A percentile compares a stretch with the other conserved stretches of the same genome.
phyloP scores from a whole-genome alignment of 2,888 invertebrate genomes.

The Acronicta psi region DNA sequence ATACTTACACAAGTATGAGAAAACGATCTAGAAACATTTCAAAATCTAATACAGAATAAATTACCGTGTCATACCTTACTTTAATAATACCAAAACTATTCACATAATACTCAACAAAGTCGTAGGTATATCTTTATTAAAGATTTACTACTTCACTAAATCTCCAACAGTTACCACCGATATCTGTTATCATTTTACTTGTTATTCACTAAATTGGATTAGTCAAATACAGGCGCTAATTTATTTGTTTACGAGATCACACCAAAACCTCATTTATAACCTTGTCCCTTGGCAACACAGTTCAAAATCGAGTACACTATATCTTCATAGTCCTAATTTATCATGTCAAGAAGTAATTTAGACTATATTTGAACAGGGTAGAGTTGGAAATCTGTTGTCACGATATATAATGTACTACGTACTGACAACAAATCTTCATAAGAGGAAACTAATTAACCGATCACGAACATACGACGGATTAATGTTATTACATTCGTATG shows the following conservation, averaged over 20 bases:
- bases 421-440: slow-evolving; percentile 70
- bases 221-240: slow-evolving; percentile 51
- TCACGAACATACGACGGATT: slow-evolving; percentile 71
- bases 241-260: slow-evolving; percentile 41
- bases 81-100: no score
- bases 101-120: no score
- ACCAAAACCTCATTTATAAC: slow-evolving; percentile 9
- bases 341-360: neutral
- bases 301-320: slow-evolving; percentile 5
- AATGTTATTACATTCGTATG: slow-evolving; percentile 68
- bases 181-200: slow-evolving; percentile 47
- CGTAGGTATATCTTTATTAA: no score
- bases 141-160: neutral
- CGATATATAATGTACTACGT: slow-evolving; percentile 41
- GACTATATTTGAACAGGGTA: slow-evolving; percentile 6
- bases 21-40: no score
- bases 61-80: no score
- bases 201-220: slow-evolving; percentile 54
- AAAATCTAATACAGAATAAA: no score
- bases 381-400: slow-evolving; percentile 27
- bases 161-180: slow-evolving; percentile 21
- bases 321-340: neutral
- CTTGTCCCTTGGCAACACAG: slow-evolving; percentile 4
- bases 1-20: no score
- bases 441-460: slow-evolving; percentile 76